A percentile compares a stretch with the other conserved stretches of the same genome.
phyloP scores from a whole-genome alignment of 1,140 invertebrate genomes.

The Drepana arcuata region DNA sequence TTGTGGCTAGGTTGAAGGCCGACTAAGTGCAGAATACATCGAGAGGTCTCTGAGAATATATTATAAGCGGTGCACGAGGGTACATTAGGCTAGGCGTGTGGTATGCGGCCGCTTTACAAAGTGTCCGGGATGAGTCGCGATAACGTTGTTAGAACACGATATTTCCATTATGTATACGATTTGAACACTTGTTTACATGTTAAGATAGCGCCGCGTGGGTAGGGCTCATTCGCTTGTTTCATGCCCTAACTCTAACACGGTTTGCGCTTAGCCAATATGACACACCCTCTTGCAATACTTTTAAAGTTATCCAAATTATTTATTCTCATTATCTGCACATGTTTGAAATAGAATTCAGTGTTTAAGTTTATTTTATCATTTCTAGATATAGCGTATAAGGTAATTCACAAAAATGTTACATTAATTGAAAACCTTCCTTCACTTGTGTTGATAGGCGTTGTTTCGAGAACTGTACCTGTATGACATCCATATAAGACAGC shows the following conservation, averaged over 20 bases:
- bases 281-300: no score
- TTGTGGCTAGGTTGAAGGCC: conserved; percentile 17
- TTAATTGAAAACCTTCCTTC: no score
- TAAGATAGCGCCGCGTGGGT: conserved; percentile 62
- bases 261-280: conserved; percentile 30
- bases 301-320: no score
- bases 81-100: conserved; percentile 49
- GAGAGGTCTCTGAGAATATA: conserved; percentile 34
- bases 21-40: conserved; percentile 45
- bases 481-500: no score
- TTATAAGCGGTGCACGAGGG: conserved; percentile 38
- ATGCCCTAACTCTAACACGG: conserved; percentile 16
- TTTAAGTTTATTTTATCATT: no score
- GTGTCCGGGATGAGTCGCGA: conserved; percentile 66
- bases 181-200: conserved; percentile 65
- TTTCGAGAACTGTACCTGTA: no score
- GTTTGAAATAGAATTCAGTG: no score
- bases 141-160: conserved; percentile 70
- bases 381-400: no score
- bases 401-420: no score
- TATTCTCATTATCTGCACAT: no score
- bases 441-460: no score
- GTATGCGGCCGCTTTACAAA: conserved; percentile 65
- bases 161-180: conserved; percentile 72
- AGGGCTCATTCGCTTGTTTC: conserved; percentile 32